These are phyloP conservation scores for Carassius carassius DNA, from an alignment of 2,113 vertebrate genomes.

Conservation along the genomic window DNA sequence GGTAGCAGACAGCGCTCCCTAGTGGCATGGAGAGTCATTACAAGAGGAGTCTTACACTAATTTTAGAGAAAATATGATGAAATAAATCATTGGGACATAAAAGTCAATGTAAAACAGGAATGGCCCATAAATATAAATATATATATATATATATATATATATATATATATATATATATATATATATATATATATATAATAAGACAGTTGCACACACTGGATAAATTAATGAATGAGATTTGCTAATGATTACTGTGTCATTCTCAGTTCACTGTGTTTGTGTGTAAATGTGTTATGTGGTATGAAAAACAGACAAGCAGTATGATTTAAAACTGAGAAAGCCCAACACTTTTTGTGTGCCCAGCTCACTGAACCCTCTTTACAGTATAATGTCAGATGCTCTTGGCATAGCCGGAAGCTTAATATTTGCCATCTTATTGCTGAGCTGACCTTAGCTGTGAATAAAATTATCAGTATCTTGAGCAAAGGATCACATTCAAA, in stretches of 20 bases:
- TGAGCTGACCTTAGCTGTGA: constrained; percentile 4
- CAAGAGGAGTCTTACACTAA: no score
- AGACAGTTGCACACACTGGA: background rate
- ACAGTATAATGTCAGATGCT: constrained; percentile 4
- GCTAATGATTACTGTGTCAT: background rate
- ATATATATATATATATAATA: background rate
- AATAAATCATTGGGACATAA: no score
- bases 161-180: no score
- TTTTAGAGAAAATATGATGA: no score
- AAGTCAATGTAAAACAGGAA: no score
- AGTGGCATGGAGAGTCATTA: no score
- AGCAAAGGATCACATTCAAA: constrained; percentile 10
- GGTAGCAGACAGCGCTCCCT: no score
- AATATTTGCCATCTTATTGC: background rate
- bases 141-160: no score
- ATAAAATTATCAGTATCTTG: constrained; percentile 2
- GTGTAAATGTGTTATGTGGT: background rate
- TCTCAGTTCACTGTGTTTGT: background rate
- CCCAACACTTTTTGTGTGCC: background rate
- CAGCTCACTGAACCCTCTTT: background rate
- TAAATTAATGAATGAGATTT: background rate
- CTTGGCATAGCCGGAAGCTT: background rate
- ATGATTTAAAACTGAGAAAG: background rate
- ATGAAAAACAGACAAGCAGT: background rate
- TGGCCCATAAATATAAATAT: no score